Conservation (phyloP, 2,797 vertebrate genomes). For the Salarias fasciatus region DNA sequence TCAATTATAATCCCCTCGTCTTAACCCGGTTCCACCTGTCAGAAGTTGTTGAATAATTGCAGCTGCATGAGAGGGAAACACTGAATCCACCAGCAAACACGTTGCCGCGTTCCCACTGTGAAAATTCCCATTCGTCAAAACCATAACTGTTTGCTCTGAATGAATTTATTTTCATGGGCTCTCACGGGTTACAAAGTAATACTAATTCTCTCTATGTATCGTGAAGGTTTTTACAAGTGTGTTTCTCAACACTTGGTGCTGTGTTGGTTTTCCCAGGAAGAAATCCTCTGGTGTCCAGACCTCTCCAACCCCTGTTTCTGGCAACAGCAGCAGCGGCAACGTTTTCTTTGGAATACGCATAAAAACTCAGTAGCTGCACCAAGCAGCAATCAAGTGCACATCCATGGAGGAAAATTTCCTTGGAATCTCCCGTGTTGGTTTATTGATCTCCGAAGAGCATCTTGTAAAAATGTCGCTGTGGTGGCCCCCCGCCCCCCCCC, state of each 20-base stretch:
- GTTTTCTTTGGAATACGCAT: constrained; percentile 52
- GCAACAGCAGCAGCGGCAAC: constrained; percentile 36
- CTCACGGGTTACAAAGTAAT: constrained; percentile 11
- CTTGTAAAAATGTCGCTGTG: constrained; percentile 17
- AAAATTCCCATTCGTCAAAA: constrained; percentile 25
- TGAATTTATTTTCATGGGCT: constrained; percentile 21
- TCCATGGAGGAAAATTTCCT: constrained; percentile 22
- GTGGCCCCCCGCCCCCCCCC: not conserved
- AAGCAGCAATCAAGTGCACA: constrained; percentile 33
- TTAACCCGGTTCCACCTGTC: not conserved
- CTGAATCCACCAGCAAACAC: not conserved
- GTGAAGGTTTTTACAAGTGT: constrained; percentile 18
- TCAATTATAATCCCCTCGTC: constrained; percentile 1
- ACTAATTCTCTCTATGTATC: constrained; percentile 15
- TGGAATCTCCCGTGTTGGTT: constrained; percentile 21
- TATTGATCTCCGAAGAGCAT: constrained; percentile 41
- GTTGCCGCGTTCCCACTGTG: constrained; percentile 15
- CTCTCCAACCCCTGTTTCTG: constrained; percentile 18
- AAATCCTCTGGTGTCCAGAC: constrained; percentile 33
- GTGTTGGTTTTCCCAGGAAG: constrained; percentile 35
- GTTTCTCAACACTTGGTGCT: constrained; percentile 16
- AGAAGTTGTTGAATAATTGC: not conserved
- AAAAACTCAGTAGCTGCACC: constrained; percentile 38
- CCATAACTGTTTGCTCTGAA: constrained; percentile 17
- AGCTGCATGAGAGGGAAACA: not conserved